Conservation (phyloP, 1,140 invertebrate genomes). For the Bombus waltoni region DNA sequence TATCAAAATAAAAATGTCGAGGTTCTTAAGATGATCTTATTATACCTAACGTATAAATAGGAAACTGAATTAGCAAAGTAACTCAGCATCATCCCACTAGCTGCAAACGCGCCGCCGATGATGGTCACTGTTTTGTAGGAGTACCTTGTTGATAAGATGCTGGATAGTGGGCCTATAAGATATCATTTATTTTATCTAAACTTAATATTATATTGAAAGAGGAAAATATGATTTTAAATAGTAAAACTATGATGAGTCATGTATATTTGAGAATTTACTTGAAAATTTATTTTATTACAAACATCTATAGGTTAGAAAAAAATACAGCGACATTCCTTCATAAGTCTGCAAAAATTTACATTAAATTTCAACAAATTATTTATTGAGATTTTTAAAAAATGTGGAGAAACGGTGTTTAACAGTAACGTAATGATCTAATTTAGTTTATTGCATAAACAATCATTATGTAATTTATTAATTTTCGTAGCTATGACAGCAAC, state of each 20-base stretch:
- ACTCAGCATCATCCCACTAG: conserved; percentile 92
- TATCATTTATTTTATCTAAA: not conserved
- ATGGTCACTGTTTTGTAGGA: conserved; percentile 95
- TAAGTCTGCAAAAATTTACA: not conserved
- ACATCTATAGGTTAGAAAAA: not conserved
- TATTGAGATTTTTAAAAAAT: no score
- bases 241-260: no score
- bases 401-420: no score
- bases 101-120: conserved; percentile 90
- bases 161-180: conserved; percentile 92
- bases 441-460: not conserved
- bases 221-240: not conserved
- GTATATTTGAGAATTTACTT: no score
- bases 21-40: not conserved
- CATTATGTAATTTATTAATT: not conserved
- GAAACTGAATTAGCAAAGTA: conserved; percentile 90
- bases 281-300: no score
- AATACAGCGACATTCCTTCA: not conserved
- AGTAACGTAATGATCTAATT: not conserved
- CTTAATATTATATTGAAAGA: not conserved
- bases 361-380: not conserved
- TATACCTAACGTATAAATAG: conserved; percentile 90
- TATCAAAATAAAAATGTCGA: not conserved
- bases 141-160: conserved; percentile 92
- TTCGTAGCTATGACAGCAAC: not conserved